phyloP scores from a whole-genome alignment of 2,888 invertebrate genomes.

The Tachina lurida region DNA sequence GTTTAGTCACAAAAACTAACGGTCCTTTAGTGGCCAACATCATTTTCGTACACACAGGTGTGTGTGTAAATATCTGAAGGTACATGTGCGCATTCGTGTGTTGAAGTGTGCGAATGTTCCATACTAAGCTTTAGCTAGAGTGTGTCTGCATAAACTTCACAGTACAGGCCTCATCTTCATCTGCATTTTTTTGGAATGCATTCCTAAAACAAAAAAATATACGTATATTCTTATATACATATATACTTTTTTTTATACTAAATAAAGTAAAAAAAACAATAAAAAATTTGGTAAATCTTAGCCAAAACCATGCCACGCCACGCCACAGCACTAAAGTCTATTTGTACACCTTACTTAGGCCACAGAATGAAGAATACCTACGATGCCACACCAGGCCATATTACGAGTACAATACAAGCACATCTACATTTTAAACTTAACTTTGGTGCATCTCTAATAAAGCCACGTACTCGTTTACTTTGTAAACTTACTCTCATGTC shows the following conservation, averaged over 20 bases:
- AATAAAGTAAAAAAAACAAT: slow-evolving; percentile 24
- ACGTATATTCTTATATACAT: not conserved
- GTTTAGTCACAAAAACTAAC: slow-evolving; percentile 71
- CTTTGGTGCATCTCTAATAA: slow-evolving; percentile 53
- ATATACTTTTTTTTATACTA: slow-evolving; percentile 7
- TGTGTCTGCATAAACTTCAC: slow-evolving; percentile 44
- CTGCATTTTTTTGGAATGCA: slow-evolving; percentile 67
- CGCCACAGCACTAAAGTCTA: slow-evolving; percentile 58
- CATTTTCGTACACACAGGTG: slow-evolving; percentile 49
- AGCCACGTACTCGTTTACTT: slow-evolving; percentile 67
- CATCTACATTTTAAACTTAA: not conserved
- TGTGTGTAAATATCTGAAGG: slow-evolving; percentile 23
- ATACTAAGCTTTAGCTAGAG: slow-evolving; percentile 12
- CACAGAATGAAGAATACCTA: slow-evolving; percentile 1
- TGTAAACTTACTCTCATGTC: slow-evolving; percentile 67
- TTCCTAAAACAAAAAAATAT: slow-evolving; percentile 35
- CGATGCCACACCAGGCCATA: slow-evolving; percentile 36
- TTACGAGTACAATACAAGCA: slow-evolving; percentile 4
- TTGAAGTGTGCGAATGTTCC: slow-evolving; percentile 21
- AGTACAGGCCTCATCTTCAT: slow-evolving; percentile 69
- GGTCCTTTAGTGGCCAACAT: slow-evolving; percentile 65
- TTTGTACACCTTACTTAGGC: slow-evolving; percentile 42
- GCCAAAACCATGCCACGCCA: slow-evolving; percentile 66
- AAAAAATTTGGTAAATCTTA: slow-evolving; percentile 15
- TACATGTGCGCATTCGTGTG: not conserved